Base-by-base conservation (phyloP, 2,888 invertebrate species). In the Mythimna ferrago region DNA sequence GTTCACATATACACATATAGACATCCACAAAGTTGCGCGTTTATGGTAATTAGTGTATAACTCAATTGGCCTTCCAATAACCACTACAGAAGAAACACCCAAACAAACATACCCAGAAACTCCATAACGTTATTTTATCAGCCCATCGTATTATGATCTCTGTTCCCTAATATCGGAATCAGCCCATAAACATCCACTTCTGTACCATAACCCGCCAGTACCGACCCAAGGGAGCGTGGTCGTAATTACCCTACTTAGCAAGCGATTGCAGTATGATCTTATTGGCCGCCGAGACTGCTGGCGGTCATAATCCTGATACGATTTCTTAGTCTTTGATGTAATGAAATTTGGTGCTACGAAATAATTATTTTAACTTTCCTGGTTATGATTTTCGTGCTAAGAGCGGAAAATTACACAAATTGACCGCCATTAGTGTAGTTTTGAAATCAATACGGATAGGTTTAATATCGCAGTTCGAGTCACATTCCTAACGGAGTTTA, bases 171-270 rank as follows among this genome's bases (percentile, higher is more conserved):
- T 54, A 76, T 80, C 9, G 44, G 38, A 81, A 70, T 66, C 66
- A 70, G 56, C 26, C 32, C 63, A 48, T 75, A 76, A 79, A 64
- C 53, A 63, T 80, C 81, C 70, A 70, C 44, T 81, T 44, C 35
- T 48, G 57, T 35, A 6, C 44, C 21, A 64, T 71, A 75, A 75
- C 63, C 68, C 54, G n/a, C 6, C 48, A 32, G 53, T 38, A 48
- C 66, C 76, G 76, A 53, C 81, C 67, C 71, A 54, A 66, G 81
- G 71, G 81, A 75, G 53, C 57, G 35, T 67, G 44, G 60, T 71
- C 66, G 60, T 79, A 81, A 79, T 79, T 79, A 71, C 77, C 71
- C 60, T 81, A 81, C 81, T 79, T 79, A 79, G 77, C 81, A 81
- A 77, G 81, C 71, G 65, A 79, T 79, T 76, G 79, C 78, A 79